Percentiles rank a stretch among this genome's conserved stretches.
Conservation (phyloP, 2,888 invertebrate species). For the Octodonta nipae region DNA sequence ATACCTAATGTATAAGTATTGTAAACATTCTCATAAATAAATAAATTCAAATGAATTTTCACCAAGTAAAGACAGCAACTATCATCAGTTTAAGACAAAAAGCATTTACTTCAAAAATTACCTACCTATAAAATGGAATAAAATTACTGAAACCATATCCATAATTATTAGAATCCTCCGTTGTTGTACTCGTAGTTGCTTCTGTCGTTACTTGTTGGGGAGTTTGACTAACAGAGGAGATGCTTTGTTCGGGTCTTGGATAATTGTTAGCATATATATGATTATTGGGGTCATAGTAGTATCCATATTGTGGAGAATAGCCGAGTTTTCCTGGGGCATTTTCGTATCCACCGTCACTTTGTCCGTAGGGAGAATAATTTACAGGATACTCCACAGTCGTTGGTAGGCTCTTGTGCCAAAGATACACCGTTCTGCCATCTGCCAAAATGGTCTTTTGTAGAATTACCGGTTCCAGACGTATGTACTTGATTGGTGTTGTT, state of each 20-base stretch:
- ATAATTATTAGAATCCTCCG: constrained; percentile 10
- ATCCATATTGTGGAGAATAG: background rate
- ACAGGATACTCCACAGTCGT: constrained; percentile 17
- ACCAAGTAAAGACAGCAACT: too few species aligned
- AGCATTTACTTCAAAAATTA: background rate
- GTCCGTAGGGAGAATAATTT: background rate
- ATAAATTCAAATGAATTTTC: too few species aligned
- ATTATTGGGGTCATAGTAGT: constrained; percentile 2
- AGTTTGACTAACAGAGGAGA: background rate
- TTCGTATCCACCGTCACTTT: background rate
- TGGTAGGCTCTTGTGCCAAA: constrained; percentile 30
- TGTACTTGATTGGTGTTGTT: constrained; percentile 23
- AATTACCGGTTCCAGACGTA: constrained; percentile 32
- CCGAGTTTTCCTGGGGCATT: too few species aligned
- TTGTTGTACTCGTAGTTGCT: constrained; percentile 10
- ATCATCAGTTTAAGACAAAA: background rate
- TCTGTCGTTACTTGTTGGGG: constrained; percentile 10
- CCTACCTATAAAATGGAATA: constrained; percentile 12
- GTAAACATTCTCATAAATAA: too few species aligned
- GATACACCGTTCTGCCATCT: constrained; percentile 30
- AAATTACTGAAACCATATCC: constrained; percentile 14
- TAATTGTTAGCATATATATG: background rate
- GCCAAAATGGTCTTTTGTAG: constrained; percentile 30
- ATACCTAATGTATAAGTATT: too few species aligned
- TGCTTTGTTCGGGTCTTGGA: too few species aligned